Evolutionary conservation across 2,888 invertebrate genomes (phyloP), one percentile per base, ranked within the genome.

Genomic region (Drosophila hamatofila): DNA sequence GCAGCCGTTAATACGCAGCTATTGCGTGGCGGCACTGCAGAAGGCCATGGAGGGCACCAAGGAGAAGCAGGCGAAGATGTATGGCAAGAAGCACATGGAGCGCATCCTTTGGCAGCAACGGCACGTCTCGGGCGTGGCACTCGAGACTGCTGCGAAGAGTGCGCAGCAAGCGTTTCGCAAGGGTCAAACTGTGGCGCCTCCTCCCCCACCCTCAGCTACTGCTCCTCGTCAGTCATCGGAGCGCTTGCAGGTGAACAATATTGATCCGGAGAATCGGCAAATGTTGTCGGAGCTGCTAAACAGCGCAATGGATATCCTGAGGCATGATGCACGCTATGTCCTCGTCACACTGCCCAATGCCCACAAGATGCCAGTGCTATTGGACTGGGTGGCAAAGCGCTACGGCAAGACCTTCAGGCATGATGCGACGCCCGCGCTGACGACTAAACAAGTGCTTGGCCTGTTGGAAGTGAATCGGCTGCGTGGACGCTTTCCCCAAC

Each of bases 261-360:
- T 84, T 0, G 80, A 91, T 76, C 91, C 91, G 4, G 55, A 80
- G 2, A 52, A 91, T 44, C 33, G 9, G 2, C 8, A 71, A 1
- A 49, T 66, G 41, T 58, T 91, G 37, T 42, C 61, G 0, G 35
- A 63, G 6, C 46, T 91, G 4, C 66, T 91, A 3, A 64, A 71
- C 3, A 33, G 51, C 0, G 90, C 72, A 0, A 41, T 92, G 5
- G 52, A 72, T 0, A 52, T 69, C 12, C 59, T 92, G 46, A 66
- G 64, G 9, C 52, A 59, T 0, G 79, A 91, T 75, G 81, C 85
- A 0, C 78, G 81, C 33, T 91, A 70, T 58, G 91, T 91, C 0
- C 52, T 91, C n/a, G 91, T 79, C 5, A 72, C 85, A 1, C 51
- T 91, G 5, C 90, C 91, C 9, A 79, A 91, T 70, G 89, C 77